phyloP scores from a whole-genome alignment of 2,888 invertebrate species.

The Blastobasis lacticolella region DNA sequence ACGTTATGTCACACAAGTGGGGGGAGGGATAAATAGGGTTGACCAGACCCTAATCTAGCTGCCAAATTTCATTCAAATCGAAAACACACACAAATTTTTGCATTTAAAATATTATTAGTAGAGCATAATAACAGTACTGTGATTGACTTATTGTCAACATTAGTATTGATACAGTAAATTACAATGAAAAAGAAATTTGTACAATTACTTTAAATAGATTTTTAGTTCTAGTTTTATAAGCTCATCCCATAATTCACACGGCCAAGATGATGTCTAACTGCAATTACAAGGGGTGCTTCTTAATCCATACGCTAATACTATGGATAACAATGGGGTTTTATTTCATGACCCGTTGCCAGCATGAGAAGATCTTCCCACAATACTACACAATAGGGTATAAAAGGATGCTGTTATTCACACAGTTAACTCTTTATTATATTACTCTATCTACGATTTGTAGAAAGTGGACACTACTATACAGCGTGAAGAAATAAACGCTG shows the following conservation, averaged over 20 bases:
- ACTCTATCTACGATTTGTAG: conserved; percentile 36
- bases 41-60: too few species aligned
- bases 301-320: conserved; percentile 26
- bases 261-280: neutral
- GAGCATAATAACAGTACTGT: too few species aligned
- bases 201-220: too few species aligned
- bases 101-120: too few species aligned
- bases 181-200: too few species aligned
- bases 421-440: conserved; percentile 62
- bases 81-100: too few species aligned
- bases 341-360: conserved; percentile 35
- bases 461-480: conserved; percentile 8
- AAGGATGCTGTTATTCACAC: conserved; percentile 74
- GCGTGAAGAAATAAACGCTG: conserved; percentile 4
- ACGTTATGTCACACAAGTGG: too few species aligned
- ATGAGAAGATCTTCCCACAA: conserved; percentile 62
- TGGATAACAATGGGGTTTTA: conserved; percentile 35
- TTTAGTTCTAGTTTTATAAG: neutral
- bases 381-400: conserved; percentile 56
- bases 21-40: too few species aligned
- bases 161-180: too few species aligned
- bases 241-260: neutral
- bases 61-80: too few species aligned
- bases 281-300: conserved; percentile 4
- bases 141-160: too few species aligned